phyloP scores from a whole-genome alignment of 2,888 invertebrate genomes.

The Dolichopus griseipennis region DNA sequence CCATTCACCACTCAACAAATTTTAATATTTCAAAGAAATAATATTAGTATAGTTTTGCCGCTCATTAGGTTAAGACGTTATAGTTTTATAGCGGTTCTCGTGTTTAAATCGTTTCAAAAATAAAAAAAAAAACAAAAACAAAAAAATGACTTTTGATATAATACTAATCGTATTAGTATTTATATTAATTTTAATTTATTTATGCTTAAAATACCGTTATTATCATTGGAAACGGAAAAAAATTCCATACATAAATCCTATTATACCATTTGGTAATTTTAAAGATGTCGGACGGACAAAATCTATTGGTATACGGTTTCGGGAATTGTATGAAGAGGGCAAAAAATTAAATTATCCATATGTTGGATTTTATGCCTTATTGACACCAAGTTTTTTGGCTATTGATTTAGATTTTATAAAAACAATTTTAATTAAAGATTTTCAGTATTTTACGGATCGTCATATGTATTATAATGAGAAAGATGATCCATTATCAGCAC shows the following conservation, averaged over 20 bases:
- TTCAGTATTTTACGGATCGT: slow-evolving; percentile 37
- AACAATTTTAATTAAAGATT: slow-evolving; percentile 39
- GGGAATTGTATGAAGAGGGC: slow-evolving; percentile 25
- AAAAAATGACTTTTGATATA: background rate
- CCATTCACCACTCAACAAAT: no score
- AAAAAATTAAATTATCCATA: slow-evolving; percentile 23
- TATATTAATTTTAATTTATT: background rate
- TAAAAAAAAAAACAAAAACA: background rate
- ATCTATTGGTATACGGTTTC: slow-evolving; percentile 26
- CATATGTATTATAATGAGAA: slow-evolving; percentile 36
- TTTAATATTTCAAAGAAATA: background rate
- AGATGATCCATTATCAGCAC: slow-evolving; percentile 38
- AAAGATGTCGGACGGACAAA: slow-evolving; percentile 26
- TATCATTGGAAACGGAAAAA: slow-evolving; percentile 27
- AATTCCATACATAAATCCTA: slow-evolving; percentile 27
- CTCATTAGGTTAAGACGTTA: background rate
- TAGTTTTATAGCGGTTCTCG: background rate
- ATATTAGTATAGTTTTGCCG: background rate
- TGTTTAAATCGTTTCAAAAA: background rate
- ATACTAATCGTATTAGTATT: background rate
- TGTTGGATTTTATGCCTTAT: slow-evolving; percentile 32
- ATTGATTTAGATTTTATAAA: slow-evolving; percentile 38
- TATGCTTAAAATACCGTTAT: slow-evolving; percentile 7
- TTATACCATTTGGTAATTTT: slow-evolving; percentile 28
- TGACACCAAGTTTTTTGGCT: slow-evolving; percentile 27